Evolutionary conservation across 2,797 vertebrate genomes (phyloP), one percentile per base, ranked within the genome.

Genomic region (Pygocentrus nattereri): DNA sequence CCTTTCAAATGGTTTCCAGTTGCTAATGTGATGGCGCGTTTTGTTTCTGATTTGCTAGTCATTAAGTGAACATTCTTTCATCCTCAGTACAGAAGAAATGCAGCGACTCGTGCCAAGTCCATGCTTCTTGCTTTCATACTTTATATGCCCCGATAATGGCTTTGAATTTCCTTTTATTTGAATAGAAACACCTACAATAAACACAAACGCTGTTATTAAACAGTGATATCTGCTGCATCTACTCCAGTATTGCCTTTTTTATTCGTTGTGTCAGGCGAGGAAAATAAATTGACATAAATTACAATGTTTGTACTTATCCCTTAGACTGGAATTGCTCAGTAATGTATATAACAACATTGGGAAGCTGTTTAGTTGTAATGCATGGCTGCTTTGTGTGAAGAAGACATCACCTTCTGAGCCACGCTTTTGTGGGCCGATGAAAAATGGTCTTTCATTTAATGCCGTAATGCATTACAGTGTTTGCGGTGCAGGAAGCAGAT

Each of bases 401-500:
- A 91, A 94, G 93, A 95, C 91, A 91, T 93, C 90, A 90, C 84
- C 90, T 92, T 90, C 79, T 87, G 88, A 89, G 90, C 90, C 89
- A 89, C 88, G 90, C 87, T 92, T 93, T 92, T 90, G 89, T 92
- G 89, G 85, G 83, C 88, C 80, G 13, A 88, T 94, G 93, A 94
- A 93, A 93, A 91, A 94, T 94, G 93, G 90, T 88, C 88, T 89
- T 90, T 90, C 89, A 87, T 94, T 94, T 93, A 93, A 89, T 82
- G 80, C 80, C 50, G 83, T 90, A 92, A 92, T 91, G 91, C 91
- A 93, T 88, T 89, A 92, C 89, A 78, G 88, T 93, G 93, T 92
- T 93, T 89, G 91, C 87, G 80, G 91, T 83, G 88, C 87, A 90
- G 90, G 93, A 95, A 95, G 91, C 94, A 94, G 96, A 98, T 97